phyloP scores from a whole-genome alignment of 2,113 vertebrate genomes.

The Microcebus tavaratra region DNA sequence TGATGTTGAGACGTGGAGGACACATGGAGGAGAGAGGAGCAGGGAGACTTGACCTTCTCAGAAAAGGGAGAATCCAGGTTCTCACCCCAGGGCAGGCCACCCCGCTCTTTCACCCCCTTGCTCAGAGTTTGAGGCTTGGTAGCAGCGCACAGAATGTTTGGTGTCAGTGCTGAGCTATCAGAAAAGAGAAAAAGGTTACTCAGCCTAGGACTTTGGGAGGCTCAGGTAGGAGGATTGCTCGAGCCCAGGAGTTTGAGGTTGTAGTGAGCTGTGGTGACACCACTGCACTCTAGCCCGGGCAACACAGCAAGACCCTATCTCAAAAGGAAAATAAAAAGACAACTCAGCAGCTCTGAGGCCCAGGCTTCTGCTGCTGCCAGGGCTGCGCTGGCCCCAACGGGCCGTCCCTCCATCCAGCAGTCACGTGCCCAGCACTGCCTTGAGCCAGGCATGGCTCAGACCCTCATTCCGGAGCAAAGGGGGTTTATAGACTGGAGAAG shows the following conservation, averaged over 20 bases:
- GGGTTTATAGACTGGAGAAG: background rate
- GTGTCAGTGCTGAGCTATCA: background rate
- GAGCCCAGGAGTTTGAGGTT: too few species aligned
- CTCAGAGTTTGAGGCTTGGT: background rate
- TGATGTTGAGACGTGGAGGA: background rate
- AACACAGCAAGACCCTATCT: too few species aligned
- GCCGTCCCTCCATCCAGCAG: background rate
- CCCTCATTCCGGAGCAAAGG: background rate
- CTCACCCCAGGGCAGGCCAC: too few species aligned
- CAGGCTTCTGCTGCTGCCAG: background rate
- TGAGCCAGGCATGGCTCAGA: background rate
- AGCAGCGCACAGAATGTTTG: background rate
- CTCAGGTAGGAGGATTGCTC: too few species aligned
- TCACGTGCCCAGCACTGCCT: background rate
- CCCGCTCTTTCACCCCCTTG: background rate
- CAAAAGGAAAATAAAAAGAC: too few species aligned
- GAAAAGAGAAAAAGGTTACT: background rate
- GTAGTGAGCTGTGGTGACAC: too few species aligned
- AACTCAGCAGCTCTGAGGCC: background rate
- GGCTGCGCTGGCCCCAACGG: fast-evolving
- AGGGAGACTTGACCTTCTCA: background rate
- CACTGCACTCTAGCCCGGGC: too few species aligned
- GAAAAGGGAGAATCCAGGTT: background rate
- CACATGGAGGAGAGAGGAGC: background rate
- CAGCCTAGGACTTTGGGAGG: too few species aligned